Evolutionary conservation across 2,797 vertebrate species (phyloP), one percentile per base, ranked within the genome.

Genomic region (Premnoplex brunnescens): DNA sequence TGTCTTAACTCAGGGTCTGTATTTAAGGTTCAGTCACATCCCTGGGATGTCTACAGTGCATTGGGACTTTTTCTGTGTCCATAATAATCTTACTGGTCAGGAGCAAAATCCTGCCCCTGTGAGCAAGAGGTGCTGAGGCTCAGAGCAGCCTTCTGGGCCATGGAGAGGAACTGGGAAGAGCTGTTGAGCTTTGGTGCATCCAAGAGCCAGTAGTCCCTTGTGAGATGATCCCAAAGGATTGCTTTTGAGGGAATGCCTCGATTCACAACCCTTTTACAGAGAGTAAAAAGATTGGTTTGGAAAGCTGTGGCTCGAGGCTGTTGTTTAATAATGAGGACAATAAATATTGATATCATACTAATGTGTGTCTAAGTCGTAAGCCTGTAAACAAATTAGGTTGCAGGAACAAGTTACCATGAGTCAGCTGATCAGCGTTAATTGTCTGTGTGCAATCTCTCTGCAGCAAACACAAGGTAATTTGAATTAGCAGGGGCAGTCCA

Each of bases 361-460:
- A 89, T 88, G 82, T 64, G 72, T 48, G 46, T 68, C 86, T 85
- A 91, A 93, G 64, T 85, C 85, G 60, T 89, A 91, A 94, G 69
- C 76, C 91, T 94, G 79, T 72, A 71, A 92, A 93, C 89, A 96
- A 92, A 95, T 95, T 88, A 95, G 64, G 37, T 84, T 88, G 73
- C 21, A 6, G 86, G 85, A 94, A 43, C 30, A 36, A 83, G 91
- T 95, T 96, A 63, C 75, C 75, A 1, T 60, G 68, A 26, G 7
- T 95, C 91, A 95, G 94, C 93, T 96, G 95, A 96, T 85, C 60
- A 5, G 68, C 0, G 5, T 64, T 95, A 95, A 96, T 96, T 96
- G 85, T 93, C 85, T 95, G 89, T 77, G 72, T 95, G 93, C 93
- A 92, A 68, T 80, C 82, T 91, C 63, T 91, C 82, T 91, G 93